phyloP scores from a whole-genome alignment of 2,113 vertebrate species.

The Chunga burmeisteri region DNA sequence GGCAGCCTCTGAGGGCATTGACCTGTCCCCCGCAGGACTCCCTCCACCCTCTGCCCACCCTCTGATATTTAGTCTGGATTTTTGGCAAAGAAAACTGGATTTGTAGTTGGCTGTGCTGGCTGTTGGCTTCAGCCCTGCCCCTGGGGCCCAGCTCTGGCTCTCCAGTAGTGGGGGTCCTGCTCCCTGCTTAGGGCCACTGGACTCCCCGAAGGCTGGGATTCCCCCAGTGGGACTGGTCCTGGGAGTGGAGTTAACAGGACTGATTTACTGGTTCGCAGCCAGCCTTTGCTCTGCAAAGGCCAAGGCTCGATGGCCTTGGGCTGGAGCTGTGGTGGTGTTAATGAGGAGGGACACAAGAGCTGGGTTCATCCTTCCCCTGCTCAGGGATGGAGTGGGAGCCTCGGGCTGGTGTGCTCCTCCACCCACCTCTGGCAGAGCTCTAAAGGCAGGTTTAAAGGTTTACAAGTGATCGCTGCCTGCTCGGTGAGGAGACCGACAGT shows the following conservation, averaged over 20 bases:
- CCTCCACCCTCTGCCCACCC: background rate
- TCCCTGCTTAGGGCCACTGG: background rate
- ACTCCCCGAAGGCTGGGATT: background rate
- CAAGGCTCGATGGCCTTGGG: background rate
- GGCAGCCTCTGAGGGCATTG: background rate
- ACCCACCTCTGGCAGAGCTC: background rate
- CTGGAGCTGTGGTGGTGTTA: background rate
- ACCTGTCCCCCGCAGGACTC: background rate
- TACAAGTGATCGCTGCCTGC: fast-evolving
- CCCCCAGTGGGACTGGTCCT: background rate
- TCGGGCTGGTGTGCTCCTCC: background rate
- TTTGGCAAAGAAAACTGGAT: background rate
- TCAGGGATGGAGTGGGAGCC: background rate
- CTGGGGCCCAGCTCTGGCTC: background rate
- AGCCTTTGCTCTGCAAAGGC: background rate
- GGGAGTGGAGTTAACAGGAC: background rate
- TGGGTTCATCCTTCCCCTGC: background rate
- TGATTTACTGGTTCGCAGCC: background rate
- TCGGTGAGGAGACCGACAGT: fast-evolving
- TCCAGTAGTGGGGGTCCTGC: background rate
- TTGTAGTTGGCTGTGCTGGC: background rate
- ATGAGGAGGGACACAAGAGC: background rate
- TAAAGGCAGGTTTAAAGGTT: background rate
- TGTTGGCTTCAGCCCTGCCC: background rate
- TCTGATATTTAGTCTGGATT: background rate